Percentiles rank a stretch among this genome's conserved stretches.
phyloP scores from a whole-genome alignment of 2,113 vertebrate genomes.

The Pitta sordida region DNA sequence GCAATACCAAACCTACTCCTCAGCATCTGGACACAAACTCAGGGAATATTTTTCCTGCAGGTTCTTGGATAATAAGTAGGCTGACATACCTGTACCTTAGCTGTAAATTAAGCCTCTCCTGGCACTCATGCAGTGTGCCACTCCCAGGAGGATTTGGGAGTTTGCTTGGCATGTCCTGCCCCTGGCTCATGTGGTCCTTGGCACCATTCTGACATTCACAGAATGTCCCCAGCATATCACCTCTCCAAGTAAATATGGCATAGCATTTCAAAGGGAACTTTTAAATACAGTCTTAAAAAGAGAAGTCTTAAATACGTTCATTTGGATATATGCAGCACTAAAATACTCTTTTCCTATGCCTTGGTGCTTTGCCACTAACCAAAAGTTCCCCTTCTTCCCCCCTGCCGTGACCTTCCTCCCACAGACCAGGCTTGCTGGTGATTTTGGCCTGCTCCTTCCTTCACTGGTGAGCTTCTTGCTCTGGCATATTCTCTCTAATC shows the following conservation, averaged over 20 bases:
- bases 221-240: background rate
- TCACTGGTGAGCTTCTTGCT: background rate
- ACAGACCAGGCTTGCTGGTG: background rate
- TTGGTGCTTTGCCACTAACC: background rate
- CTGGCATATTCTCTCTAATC: conserved; percentile 23
- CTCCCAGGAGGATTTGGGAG: background rate
- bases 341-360: background rate
- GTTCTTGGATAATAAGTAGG: background rate
- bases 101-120: background rate
- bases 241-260: background rate
- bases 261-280: background rate
- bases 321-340: background rate
- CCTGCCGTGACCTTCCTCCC: background rate
- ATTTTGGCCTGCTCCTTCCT: background rate
- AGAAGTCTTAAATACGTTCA: background rate
- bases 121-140: background rate
- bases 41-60: background rate
- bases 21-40: background rate
- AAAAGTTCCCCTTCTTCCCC: background rate
- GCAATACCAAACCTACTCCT: background rate
- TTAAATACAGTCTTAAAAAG: too few species aligned
- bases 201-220: background rate
- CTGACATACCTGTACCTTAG: background rate
- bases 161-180: background rate
- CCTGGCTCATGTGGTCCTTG: background rate